phyloP scores from a whole-genome alignment of 2,797 vertebrate genomes.

The Nyctalus aviator region DNA sequence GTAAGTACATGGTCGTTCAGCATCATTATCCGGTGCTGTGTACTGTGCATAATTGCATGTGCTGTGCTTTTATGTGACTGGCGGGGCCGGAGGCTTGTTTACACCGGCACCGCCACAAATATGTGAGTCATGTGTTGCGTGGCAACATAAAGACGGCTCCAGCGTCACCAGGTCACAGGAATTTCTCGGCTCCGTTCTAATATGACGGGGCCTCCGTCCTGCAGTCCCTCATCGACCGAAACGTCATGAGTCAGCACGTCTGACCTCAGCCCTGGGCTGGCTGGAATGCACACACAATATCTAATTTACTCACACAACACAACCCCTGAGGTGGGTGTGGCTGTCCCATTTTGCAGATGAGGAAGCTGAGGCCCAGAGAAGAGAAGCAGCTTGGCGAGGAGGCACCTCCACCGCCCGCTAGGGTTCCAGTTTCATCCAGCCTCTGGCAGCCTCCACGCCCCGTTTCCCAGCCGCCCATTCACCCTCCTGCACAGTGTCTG shows the following conservation, averaged over 20 bases:
- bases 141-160: not conserved
- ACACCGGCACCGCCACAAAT: not conserved
- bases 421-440: not conserved
- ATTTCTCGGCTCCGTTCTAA: not conserved
- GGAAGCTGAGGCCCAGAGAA: not conserved
- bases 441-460: too few species aligned
- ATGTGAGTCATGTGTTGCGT: not conserved
- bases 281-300: not conserved
- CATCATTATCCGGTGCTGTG: fast-evolving
- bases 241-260: not conserved
- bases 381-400: not conserved
- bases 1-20: not conserved
- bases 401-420: not conserved
- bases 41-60: not conserved
- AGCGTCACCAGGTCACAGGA: not conserved
- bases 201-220: not conserved
- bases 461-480: not conserved
- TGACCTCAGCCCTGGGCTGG: not conserved
- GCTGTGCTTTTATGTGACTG: not conserved
- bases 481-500: not conserved
- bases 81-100: not conserved
- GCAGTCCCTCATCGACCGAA: not conserved
- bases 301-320: not conserved
- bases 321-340: not conserved
- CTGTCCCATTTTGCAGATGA: not conserved